Conservation (phyloP, 2,113 vertebrate genomes). For the Nothobranchius kuhntae region DNA sequence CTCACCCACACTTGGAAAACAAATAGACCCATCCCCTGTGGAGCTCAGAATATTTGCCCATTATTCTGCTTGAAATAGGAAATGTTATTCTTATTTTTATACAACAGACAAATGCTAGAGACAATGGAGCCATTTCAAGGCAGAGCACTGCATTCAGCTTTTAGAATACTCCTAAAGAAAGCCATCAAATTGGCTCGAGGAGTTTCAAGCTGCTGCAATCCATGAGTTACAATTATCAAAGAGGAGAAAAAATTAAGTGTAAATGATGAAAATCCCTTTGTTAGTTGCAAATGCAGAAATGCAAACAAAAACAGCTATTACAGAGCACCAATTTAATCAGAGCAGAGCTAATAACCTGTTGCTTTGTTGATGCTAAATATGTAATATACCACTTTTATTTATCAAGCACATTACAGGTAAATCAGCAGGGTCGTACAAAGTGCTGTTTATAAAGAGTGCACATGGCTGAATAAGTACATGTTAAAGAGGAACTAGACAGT, state of each 20-base stretch:
- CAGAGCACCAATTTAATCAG: conserved; percentile 11
- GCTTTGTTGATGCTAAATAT: conserved; percentile 14
- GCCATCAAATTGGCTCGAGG: conserved; percentile 38
- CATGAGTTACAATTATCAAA: conserved; percentile 29
- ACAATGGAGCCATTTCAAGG: conserved; percentile 25
- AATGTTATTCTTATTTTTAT: conserved; percentile 30
- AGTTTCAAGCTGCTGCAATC: conserved; percentile 19
- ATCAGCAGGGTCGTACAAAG: too few species aligned
- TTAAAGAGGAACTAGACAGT: too few species aligned
- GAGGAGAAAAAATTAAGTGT: conserved; percentile 24
- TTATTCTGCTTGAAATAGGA: conserved; percentile 59
- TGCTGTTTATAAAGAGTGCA: too few species aligned
- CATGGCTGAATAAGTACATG: too few species aligned
- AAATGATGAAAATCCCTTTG: conserved; percentile 36
- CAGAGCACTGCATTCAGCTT: conserved; percentile 20
- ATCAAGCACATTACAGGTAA: too few species aligned
- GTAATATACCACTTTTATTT: not conserved
- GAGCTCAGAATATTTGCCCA: conserved; percentile 33
- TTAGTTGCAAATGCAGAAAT: conserved; percentile 3
- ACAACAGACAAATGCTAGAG: conserved; percentile 12
- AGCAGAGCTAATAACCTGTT: conserved; percentile 14
- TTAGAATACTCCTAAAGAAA: conserved; percentile 27
- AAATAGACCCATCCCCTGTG: conserved; percentile 44
- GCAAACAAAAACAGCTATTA: conserved; percentile 31
- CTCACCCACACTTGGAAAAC: conserved; percentile 40